phyloP scores from a whole-genome alignment of 2,113 vertebrate genomes.

The Carollia perspicillata region DNA sequence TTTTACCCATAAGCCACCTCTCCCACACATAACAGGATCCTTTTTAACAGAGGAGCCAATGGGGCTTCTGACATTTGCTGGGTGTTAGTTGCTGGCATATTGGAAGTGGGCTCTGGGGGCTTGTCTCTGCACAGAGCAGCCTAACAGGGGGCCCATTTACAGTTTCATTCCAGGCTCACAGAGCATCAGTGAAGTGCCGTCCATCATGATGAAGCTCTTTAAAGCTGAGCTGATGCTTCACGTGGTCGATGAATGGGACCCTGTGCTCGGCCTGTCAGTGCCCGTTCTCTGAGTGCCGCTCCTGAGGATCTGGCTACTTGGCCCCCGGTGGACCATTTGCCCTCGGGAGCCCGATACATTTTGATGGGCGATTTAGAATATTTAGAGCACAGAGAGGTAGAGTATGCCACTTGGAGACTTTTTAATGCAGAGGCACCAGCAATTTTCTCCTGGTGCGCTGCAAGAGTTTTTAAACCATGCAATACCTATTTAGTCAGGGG shows the following conservation, averaged over 20 bases:
- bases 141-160: background rate
- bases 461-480: too few relatives aligned
- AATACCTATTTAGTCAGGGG: too few relatives aligned
- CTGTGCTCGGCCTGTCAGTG: background rate
- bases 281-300: background rate
- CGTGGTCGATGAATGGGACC: background rate
- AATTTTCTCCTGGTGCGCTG: too few relatives aligned
- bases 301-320: background rate
- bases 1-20: background rate
- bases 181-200: background rate
- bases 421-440: background rate
- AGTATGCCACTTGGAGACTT: background rate
- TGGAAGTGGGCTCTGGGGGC: background rate
- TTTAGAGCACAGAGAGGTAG: slow-evolving; percentile 19
- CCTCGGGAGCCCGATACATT: background rate
- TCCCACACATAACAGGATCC: background rate
- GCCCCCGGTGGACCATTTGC: background rate
- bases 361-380: slow-evolving; percentile 12
- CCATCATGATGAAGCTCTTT: background rate
- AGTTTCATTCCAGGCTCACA: background rate
- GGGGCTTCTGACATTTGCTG: background rate
- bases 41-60: background rate
- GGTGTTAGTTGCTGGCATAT: background rate
- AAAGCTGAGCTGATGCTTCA: background rate
- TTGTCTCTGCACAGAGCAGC: background rate